A percentile compares a stretch with the other conserved stretches of the same genome.
These are phyloP conservation scores for Pogonomyrmex barbatus DNA, from an alignment of 1,140 invertebrate genomes.

Conservation along the genomic window DNA sequence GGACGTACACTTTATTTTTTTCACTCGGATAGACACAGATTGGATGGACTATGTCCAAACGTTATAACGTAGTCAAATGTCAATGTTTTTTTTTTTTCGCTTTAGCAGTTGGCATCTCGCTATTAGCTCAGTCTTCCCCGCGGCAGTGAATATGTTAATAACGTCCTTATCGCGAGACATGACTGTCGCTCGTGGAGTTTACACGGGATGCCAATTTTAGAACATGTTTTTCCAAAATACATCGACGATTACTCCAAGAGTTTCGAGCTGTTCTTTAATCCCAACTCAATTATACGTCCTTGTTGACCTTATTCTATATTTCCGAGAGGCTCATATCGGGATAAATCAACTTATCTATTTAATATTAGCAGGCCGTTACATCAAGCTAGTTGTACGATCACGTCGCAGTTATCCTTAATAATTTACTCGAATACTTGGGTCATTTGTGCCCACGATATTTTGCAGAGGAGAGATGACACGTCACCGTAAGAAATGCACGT, in stretches of 20 bases:
- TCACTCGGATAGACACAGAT: no score
- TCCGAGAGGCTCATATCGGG: not conserved
- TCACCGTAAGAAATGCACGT: conserved; percentile 42
- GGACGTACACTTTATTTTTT: no score
- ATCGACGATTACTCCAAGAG: not conserved
- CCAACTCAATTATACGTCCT: not conserved
- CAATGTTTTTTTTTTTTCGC: no score
- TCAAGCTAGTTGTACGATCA: not conserved
- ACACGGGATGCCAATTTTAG: not conserved
- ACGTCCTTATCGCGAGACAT: not conserved
- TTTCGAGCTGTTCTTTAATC: not conserved
- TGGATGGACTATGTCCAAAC: no score
- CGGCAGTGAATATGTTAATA: not conserved
- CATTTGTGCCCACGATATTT: conserved; percentile 20
- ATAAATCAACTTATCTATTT: conserved; percentile 6
- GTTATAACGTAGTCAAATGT: no score
- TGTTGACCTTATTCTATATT: not conserved
- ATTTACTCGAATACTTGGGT: conserved; percentile 32
- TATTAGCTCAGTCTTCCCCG: no score
- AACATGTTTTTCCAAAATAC: not conserved
- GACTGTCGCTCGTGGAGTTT: not conserved
- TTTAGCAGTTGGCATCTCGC: no score
- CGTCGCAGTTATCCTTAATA: not conserved
- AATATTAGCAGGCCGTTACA: not conserved
- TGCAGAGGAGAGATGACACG: conserved; percentile 33